Base-by-base conservation (phyloP, 2,113 vertebrate genomes). In the Spheniscus mendiculus region DNA sequence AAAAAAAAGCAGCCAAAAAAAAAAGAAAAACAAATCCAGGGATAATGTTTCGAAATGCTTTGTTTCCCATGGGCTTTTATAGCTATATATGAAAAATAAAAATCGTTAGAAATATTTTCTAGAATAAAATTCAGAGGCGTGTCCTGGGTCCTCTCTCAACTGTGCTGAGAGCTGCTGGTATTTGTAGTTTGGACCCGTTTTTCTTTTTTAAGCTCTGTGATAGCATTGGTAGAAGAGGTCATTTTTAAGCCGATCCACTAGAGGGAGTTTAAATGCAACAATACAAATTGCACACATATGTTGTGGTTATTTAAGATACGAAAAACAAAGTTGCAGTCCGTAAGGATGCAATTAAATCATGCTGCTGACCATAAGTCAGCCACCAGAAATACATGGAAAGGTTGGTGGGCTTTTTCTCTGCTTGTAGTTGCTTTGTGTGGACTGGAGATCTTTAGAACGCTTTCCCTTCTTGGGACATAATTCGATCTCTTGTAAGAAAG, bases 111-210 rank as follows among this genome's bases (percentile, higher is more conserved):
- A 80, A 61, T 32, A 56, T 42, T 85, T 53, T 18, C 29, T 44
- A 32, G 63, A 84, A 82, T 77, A 50, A 82, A 17, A 30, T 1
- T 15, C 83, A 29, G 77, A 67, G 88, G 80, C 26, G 67, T 50
- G 65, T 61, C 83, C 82, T 76, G 93, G 83, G 94, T 83, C 92
- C 91, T 97, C 91, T 44, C 45, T 42, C 66, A 18, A 7, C 89
- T 19, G 53, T 58, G 56, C 96, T 13, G 87, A 63, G 93, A 93
- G 93, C 81, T 91, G 87, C 92, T 90, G 97, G 94, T 97, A 97
- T 90, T 96, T 97, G 97, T 97, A 97, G 95, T 97, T 90, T 79
- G 83, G 74, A 93, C 52, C 44, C 13, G 30, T 56, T 89, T 69
- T 50, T 42, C 84, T 61, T 23, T 59, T 45, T 34, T 40, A 18